These are phyloP conservation scores for Leptonema lineaticorne DNA, from an alignment of 1,140 invertebrate species.

Conservation along the genomic window DNA sequence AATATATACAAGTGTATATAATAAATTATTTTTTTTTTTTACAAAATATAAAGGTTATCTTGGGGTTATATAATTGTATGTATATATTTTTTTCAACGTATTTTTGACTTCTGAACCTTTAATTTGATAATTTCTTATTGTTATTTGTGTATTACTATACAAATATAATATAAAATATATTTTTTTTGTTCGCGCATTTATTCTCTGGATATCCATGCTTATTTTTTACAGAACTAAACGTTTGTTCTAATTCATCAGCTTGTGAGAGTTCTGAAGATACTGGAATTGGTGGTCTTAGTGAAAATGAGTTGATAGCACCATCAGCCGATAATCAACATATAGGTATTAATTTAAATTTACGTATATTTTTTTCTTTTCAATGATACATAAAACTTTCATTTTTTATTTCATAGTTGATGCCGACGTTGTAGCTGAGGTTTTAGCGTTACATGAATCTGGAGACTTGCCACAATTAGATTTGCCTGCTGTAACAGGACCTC, in stretches of 20 bases:
- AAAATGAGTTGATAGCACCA: conserved; percentile 55
- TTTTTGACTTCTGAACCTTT: too few species aligned
- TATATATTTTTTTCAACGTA: too few species aligned
- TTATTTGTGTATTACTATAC: too few species aligned
- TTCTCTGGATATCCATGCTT: too few species aligned
- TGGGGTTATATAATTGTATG: too few species aligned
- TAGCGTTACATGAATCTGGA: conserved; percentile 35
- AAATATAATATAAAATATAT: too few species aligned
- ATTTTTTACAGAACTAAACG: conserved; percentile 53
- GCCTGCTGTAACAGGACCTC: conserved; percentile 10
- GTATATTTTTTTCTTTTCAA: background rate
- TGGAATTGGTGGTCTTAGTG: conserved; percentile 57
- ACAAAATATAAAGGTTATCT: too few species aligned
- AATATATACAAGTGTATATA: too few species aligned
- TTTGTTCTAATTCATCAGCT: conserved; percentile 59
- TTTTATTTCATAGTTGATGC: conserved; percentile 26
- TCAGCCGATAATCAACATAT: conserved; percentile 44
- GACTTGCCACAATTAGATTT: conserved; percentile 23
- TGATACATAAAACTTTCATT: background rate
- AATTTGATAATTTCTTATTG: too few species aligned
- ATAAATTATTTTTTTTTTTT: too few species aligned
- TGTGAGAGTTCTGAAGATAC: conserved; percentile 62
- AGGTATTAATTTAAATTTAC: conserved; percentile 27
- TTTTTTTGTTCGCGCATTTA: too few species aligned
- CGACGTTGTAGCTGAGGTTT: conserved; percentile 37